Base-by-base conservation (phyloP, 2,797 vertebrate genomes). In the Benthosema pterotum region DNA sequence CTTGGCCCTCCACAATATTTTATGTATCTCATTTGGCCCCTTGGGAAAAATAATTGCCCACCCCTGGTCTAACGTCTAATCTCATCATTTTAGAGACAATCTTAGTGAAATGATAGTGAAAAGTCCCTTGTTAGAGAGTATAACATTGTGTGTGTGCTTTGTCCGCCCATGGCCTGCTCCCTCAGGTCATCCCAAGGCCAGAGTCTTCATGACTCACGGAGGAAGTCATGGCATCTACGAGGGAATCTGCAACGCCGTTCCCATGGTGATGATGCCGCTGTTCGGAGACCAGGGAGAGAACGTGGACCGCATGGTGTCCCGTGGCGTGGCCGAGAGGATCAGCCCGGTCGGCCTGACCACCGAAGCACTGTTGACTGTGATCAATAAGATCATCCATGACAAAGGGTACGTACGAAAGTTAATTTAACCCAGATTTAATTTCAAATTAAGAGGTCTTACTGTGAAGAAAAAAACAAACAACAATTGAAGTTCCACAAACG, bases 271-370 rank as follows among this genome's bases (percentile, higher is more conserved):
- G 87, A 80, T 99, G 75, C 97, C 97, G 0, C 83, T 99, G 17
- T 98, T 99, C 18, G 95, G 93, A 1, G 97, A 99, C 65, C 97
- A 99, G 79, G 82, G 84, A 66, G 95, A 97, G 75, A 99, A 99
- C 0, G 94, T 90, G 0, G 82, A 90, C 17, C 93, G 87, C 42
- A 72, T 99, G 72, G 93, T 93, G 75, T 60, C 74, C 6, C 93
- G 92, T 0, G 95, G 95, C 0, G 94, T 94, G 1, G 97, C 95
- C 1, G 67, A 95, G 75, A 79, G 65, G 3, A 77, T 98, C 50
- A 83, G 77, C 13, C 80, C 96, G 15, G 75, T 87, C 11, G 90
- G 95, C 1, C 65, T 97, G 76, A 96, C 90, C 5, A 74, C 91
- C 0, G 79, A 93, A 5, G 90, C 87, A 17, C 79, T 99, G 1